Evolutionary conservation across 1,140 invertebrate genomes (phyloP).

Genomic region (Dolichoris vasculosae): DNA sequence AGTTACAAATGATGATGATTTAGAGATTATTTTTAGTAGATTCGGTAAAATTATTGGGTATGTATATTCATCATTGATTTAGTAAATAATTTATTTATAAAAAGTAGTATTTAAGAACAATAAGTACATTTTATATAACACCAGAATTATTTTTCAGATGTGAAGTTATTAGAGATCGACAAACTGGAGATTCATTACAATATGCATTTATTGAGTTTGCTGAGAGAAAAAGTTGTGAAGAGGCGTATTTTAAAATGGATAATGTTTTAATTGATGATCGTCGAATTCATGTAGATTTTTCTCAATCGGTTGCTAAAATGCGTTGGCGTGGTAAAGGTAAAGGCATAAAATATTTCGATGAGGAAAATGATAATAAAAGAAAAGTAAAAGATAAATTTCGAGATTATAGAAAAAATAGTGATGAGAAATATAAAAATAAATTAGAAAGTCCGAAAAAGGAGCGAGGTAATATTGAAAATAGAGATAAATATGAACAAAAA

Average conservation of each 20-base stretch:
- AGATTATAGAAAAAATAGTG: slow-evolving; percentile 28
- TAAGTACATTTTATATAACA: background rate
- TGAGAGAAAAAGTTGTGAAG: slow-evolving; percentile 95
- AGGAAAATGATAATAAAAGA: slow-evolving; percentile 53
- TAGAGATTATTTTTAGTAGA: slow-evolving; percentile 98
- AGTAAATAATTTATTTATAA: background rate
- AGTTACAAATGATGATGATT: slow-evolving; percentile 97
- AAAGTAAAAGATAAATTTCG: slow-evolving; percentile 22
- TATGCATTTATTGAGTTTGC: slow-evolving; percentile 99
- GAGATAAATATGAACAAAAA: slow-evolving; percentile 36
- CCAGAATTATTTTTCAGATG: slow-evolving; percentile 77
- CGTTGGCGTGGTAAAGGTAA: slow-evolving; percentile 90
- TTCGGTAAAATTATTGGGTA: slow-evolving; percentile 94
- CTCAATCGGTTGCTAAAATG: slow-evolving; percentile 96
- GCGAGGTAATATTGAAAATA: slow-evolving; percentile 31
- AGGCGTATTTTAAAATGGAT: slow-evolving; percentile 99
- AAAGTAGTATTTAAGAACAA: background rate
- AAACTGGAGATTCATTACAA: slow-evolving; percentile 95
- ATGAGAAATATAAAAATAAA: slow-evolving; percentile 16
- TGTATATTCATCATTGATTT: slow-evolving; percentile 13
- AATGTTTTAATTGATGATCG: slow-evolving; percentile 99
- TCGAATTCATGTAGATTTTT: slow-evolving; percentile 99
- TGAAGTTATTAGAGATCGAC: slow-evolving; percentile 97
- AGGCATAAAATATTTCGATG: slow-evolving; percentile 72
- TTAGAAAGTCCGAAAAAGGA: slow-evolving; percentile 25